phyloP scores from a whole-genome alignment of 2,797 vertebrate genomes.

The Cetoscarus ocellatus region DNA sequence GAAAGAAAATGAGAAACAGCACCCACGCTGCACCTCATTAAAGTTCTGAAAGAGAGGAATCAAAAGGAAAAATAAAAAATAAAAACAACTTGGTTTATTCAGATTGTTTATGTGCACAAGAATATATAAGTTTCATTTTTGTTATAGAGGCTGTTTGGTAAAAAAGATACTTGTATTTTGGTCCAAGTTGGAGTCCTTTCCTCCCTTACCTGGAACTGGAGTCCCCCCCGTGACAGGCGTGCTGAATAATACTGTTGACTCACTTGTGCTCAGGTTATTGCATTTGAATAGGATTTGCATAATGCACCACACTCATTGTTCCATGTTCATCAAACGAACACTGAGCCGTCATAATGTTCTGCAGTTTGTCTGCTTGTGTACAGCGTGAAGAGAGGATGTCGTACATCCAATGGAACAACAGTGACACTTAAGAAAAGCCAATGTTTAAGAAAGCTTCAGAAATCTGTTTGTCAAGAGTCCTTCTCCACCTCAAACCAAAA shows the following conservation, averaged over 20 bases:
- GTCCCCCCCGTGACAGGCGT: slow-evolving; percentile 16
- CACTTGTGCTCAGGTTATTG: slow-evolving; percentile 29
- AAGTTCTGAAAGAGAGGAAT: slow-evolving; percentile 38
- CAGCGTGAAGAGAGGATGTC: slow-evolving; percentile 5
- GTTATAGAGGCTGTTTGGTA: slow-evolving; percentile 2
- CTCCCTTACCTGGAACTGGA: slow-evolving; percentile 18
- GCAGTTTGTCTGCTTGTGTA: slow-evolving; percentile 11
- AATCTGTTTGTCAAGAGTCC: slow-evolving; percentile 45
- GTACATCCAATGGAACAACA: neutral
- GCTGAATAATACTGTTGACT: slow-evolving; percentile 37
- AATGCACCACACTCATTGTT: slow-evolving; percentile 26
- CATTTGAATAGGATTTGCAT: slow-evolving; percentile 52
- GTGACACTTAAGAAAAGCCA: slow-evolving; percentile 10
- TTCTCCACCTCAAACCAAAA: slow-evolving; percentile 52
- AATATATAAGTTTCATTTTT: slow-evolving; percentile 23
- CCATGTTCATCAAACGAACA: slow-evolving; percentile 6
- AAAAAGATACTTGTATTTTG: slow-evolving; percentile 7
- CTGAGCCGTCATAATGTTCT: slow-evolving; percentile 20
- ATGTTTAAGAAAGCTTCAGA: slow-evolving; percentile 10
- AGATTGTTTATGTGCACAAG: slow-evolving; percentile 42
- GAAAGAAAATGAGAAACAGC: slow-evolving; percentile 39
- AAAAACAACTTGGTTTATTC: slow-evolving; percentile 2
- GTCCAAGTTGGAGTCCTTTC: neutral
- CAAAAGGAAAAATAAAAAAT: slow-evolving; percentile 11
- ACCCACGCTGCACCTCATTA: slow-evolving; percentile 65